Conservation (phyloP, 1,140 invertebrate species). For the Leptonema lineaticorne region DNA sequence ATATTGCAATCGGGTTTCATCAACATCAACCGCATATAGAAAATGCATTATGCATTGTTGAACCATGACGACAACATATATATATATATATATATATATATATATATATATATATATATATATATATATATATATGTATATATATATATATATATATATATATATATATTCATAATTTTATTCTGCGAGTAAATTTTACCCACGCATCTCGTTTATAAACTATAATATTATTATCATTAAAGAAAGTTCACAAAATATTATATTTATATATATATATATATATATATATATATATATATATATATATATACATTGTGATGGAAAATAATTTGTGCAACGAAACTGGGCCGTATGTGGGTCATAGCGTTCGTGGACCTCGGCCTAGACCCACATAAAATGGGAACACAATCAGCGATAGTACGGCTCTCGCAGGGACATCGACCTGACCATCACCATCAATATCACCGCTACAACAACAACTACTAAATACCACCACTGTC, state of each 20-base stretch:
- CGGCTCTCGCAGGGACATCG: conserved; percentile 22
- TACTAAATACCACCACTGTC: background rate
- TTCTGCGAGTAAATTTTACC: no score
- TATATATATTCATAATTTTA: no score
- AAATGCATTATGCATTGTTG: background rate
- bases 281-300: background rate
- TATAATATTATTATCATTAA: background rate
- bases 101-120: background rate
- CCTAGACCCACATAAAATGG: conserved; percentile 31
- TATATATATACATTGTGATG: background rate
- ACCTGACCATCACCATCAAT: conserved; percentile 2
- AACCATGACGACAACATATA: background rate
- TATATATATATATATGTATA: background rate
- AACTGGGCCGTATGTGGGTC: conserved; percentile 29
- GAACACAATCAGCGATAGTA: conserved; percentile 30
- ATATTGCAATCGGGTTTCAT: no score
- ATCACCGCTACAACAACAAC: background rate
- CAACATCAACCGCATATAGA: background rate
- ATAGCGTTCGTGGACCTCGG: conserved; percentile 30
- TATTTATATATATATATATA: background rate
- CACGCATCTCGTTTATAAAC: background rate
- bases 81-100: background rate
- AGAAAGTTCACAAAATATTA: background rate
- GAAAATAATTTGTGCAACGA: conserved; percentile 29
- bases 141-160: background rate